phyloP scores from a whole-genome alignment of 2,113 vertebrate species.

The Psophia crepitans region DNA sequence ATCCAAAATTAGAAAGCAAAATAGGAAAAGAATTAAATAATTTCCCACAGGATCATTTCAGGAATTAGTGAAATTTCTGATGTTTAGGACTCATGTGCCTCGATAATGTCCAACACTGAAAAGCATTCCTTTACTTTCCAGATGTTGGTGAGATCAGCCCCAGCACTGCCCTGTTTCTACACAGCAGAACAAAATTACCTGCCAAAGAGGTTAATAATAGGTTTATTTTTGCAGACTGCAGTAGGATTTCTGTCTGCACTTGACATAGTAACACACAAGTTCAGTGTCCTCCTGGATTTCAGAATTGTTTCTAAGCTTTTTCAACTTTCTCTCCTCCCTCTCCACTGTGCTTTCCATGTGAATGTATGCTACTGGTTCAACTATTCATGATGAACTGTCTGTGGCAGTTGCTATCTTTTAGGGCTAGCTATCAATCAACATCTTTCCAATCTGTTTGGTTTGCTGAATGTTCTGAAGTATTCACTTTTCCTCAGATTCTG shows the following conservation, averaged over 20 bases:
- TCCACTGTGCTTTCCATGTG: background rate
- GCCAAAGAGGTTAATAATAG: background rate
- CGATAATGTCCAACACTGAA: background rate
- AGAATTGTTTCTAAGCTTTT: background rate
- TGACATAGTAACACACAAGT: background rate
- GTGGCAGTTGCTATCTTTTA: background rate
- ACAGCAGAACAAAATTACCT: background rate
- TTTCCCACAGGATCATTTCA: background rate
- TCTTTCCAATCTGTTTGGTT: background rate
- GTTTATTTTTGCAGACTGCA: background rate
- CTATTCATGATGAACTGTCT: background rate
- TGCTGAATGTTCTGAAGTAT: background rate
- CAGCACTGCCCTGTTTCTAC: background rate
- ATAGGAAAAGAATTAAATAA: background rate
- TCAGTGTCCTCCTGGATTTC: background rate
- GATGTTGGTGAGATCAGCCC: background rate
- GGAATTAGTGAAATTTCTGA: background rate
- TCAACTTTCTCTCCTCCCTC: background rate
- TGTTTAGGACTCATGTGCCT: background rate
- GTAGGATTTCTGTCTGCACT: background rate
- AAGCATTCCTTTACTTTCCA: background rate
- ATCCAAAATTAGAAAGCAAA: background rate
- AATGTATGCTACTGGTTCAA: background rate
- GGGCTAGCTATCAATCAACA: background rate
- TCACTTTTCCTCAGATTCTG: background rate